A percentile compares a stretch with the other conserved stretches of the same genome.
These are phyloP conservation scores for Congeria kusceri DNA, from an alignment of 2,888 invertebrate genomes.

Conservation along the genomic window DNA sequence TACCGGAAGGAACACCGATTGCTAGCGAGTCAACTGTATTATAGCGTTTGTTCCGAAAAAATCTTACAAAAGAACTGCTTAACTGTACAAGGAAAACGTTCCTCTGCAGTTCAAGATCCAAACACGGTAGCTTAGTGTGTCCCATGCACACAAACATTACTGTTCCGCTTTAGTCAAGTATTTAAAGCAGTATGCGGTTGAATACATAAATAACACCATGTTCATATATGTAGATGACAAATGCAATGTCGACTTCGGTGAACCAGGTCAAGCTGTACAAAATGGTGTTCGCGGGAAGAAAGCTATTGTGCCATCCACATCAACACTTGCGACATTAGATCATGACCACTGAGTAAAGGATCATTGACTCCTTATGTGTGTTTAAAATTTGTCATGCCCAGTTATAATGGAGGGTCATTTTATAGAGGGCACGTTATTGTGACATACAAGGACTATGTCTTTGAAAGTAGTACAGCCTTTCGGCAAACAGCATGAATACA, in stretches of 20 bases:
- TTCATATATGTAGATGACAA: slow-evolving; percentile 37
- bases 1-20: slow-evolving; percentile 44
- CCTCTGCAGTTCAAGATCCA: slow-evolving; percentile 48
- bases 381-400: slow-evolving; percentile 50
- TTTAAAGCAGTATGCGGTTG: slow-evolving; percentile 29
- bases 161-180: slow-evolving; percentile 55
- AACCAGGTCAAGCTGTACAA: slow-evolving; percentile 33
- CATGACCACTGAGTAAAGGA: slow-evolving; percentile 61
- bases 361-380: slow-evolving; percentile 62
- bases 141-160: slow-evolving; percentile 57
- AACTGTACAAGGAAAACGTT: slow-evolving; percentile 48
- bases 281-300: slow-evolving; percentile 59
- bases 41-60: slow-evolving; percentile 54
- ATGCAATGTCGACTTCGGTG: slow-evolving; percentile 33
- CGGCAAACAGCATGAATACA: slow-evolving; percentile 27
- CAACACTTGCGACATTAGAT: slow-evolving; percentile 38
- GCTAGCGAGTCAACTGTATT: slow-evolving; percentile 55
- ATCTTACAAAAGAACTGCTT: slow-evolving; percentile 37
- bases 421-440: slow-evolving; percentile 57
- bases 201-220: not conserved
- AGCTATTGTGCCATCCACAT: slow-evolving; percentile 43
- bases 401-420: slow-evolving; percentile 42
- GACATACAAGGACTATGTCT: slow-evolving; percentile 52
- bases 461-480: slow-evolving; percentile 35
- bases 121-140: slow-evolving; percentile 40